Evolutionary conservation across 2,797 vertebrate species (phyloP).

Genomic region (Spondyliosoma cantharus): DNA sequence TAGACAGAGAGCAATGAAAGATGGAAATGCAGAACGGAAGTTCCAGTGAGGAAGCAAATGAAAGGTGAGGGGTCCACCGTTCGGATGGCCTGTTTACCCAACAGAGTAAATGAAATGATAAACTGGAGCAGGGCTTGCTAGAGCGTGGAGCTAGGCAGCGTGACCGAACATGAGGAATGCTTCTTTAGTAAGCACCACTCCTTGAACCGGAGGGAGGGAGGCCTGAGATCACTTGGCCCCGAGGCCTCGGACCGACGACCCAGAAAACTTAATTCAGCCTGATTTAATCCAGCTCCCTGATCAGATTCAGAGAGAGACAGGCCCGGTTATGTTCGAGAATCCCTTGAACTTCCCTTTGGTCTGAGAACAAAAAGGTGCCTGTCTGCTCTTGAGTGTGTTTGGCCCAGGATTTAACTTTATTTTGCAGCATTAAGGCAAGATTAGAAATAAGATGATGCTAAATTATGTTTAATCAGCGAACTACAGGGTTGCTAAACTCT

Average conservation of each 20-base stretch:
- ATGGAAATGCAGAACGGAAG: conserved; percentile 5
- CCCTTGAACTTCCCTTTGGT: conserved; percentile 44
- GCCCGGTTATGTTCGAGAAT: conserved; percentile 43
- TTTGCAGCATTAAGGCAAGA: conserved; percentile 50
- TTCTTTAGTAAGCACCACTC: conserved; percentile 62
- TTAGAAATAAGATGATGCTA: conserved; percentile 38
- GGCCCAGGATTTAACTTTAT: conserved; percentile 26
- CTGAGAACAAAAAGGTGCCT: conserved; percentile 59
- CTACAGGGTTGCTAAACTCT: conserved; percentile 31
- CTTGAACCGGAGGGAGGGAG: conserved; percentile 55
- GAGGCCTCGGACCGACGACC: conserved; percentile 49
- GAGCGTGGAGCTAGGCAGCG: conserved; percentile 57
- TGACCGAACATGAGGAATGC: conserved; percentile 80
- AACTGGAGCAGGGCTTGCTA: conserved; percentile 59
- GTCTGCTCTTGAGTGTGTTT: conserved; percentile 46
- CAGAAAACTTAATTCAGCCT: conserved; percentile 69
- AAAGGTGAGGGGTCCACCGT: conserved; percentile 40
- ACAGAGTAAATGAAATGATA: conserved; percentile 77
- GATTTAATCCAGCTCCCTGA: conserved; percentile 69
- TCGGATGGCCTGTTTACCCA: conserved; percentile 70
- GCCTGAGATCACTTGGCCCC: conserved; percentile 63
- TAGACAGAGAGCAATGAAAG: conserved; percentile 3
- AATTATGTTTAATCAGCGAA: conserved; percentile 55
- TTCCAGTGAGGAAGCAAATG: conserved; percentile 38
- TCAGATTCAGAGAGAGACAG: conserved; percentile 36